These are phyloP conservation scores for Peucedramus taeniatus DNA, from an alignment of 2,113 vertebrate species.

Conservation along the genomic window DNA sequence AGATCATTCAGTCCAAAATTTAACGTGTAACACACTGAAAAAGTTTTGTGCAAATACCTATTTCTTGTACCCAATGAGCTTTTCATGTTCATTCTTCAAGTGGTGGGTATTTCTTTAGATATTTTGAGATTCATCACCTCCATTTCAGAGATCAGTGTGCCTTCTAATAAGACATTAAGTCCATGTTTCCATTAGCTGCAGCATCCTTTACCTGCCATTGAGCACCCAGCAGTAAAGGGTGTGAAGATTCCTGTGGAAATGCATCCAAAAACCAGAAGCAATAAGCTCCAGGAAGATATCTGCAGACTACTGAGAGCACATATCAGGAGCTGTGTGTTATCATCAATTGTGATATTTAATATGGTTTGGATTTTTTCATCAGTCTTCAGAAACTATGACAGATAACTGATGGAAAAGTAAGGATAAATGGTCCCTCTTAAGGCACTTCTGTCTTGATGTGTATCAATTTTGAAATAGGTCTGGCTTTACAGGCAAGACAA, in stretches of 20 bases:
- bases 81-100: not conserved
- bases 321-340: not conserved
- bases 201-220: not conserved
- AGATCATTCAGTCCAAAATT: not conserved
- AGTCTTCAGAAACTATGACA: not conserved
- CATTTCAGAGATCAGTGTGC: not conserved
- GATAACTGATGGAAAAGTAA: not conserved
- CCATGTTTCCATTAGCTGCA: not conserved
- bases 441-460: not conserved
- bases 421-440: not conserved
- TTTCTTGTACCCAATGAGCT: not conserved
- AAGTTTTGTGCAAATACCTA: not conserved
- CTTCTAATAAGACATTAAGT: conserved; percentile 3
- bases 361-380: not conserved
- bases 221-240: not conserved
- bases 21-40: not conserved
- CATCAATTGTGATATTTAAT: not conserved
- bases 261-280: not conserved
- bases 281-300: not conserved
- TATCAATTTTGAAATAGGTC: not conserved
- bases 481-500: not conserved
- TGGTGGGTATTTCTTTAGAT: not conserved
- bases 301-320: not conserved
- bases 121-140: not conserved
- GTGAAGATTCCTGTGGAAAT: not conserved